Conservation (phyloP, 2,797 vertebrate species). For the Poecile montanus region DNA sequence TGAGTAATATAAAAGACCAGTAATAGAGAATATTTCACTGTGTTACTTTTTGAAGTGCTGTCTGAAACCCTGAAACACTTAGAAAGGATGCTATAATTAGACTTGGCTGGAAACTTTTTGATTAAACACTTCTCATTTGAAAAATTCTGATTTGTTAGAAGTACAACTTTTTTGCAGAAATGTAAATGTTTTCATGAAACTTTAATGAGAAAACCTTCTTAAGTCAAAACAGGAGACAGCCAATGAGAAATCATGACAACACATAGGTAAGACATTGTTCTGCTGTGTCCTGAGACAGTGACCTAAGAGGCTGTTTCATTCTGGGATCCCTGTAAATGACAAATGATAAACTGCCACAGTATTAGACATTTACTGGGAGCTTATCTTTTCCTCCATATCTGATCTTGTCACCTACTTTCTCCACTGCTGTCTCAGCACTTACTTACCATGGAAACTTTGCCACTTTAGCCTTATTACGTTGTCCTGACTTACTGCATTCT, state of each 20-base stretch:
- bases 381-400: not conserved
- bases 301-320: not conserved
- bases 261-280: rapidly evolving
- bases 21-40: not conserved
- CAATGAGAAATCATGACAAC: not conserved
- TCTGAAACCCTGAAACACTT: conserved; percentile 8
- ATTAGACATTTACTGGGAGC: not conserved
- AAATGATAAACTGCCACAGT: not conserved
- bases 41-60: conserved; percentile 13
- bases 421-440: rapidly evolving
- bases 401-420: not conserved
- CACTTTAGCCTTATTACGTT: not conserved
- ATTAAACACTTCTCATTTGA: conserved; percentile 11
- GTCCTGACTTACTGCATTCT: not conserved
- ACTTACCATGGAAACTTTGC: not conserved
- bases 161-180: not conserved
- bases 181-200: not conserved
- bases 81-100: conserved; percentile 30
- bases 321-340: not conserved
- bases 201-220: not conserved
- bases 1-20: not conserved
- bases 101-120: conserved; percentile 27
- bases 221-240: not conserved
- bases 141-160: conserved; percentile 31
- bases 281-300: not conserved